Percentiles rank a stretch among this genome's conserved stretches.
Conservation (phyloP, 2,113 vertebrate genomes). For the Struthidea cinerea region DNA sequence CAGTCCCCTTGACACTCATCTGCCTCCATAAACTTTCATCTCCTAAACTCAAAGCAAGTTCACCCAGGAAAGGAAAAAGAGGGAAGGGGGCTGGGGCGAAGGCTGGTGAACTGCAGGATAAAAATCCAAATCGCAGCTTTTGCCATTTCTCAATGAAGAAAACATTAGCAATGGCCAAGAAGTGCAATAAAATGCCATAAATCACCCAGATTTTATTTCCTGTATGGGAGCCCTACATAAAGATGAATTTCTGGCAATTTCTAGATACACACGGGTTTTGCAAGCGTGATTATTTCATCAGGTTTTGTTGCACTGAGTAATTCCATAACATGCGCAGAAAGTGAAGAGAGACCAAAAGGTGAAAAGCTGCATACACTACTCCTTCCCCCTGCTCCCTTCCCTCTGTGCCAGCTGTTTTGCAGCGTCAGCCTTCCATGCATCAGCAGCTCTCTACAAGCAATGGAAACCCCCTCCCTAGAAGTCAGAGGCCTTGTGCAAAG, state of each 20-base stretch:
- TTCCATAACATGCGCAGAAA: slow-evolving; percentile 1
- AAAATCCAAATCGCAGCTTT: slow-evolving; percentile 69
- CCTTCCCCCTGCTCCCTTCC: neutral
- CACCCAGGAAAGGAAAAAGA: slow-evolving; percentile 62
- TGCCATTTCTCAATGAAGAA: slow-evolving; percentile 71
- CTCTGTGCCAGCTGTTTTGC: neutral
- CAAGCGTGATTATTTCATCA: slow-evolving; percentile 43
- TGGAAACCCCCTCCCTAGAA: slow-evolving; percentile 56
- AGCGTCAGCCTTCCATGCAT: slow-evolving; percentile 58
- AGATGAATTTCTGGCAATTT: slow-evolving; percentile 45
- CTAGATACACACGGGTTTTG: slow-evolving; percentile 19
- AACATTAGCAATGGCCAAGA: slow-evolving; percentile 69
- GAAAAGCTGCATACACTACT: slow-evolving; percentile 9
- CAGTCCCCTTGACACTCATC: slow-evolving; percentile 55
- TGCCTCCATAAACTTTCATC: slow-evolving; percentile 67
- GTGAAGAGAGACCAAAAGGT: neutral
- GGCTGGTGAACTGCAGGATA: slow-evolving; percentile 51
- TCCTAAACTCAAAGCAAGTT: slow-evolving; percentile 65
- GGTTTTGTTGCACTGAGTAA: neutral
- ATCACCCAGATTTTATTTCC: slow-evolving; percentile 65
- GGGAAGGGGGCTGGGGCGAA: neutral
- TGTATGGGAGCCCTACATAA: slow-evolving; percentile 2
- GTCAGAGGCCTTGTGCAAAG: slow-evolving; percentile 26
- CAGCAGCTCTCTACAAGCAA: slow-evolving; percentile 38
- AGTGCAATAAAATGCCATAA: slow-evolving; percentile 65